Base-by-base conservation (phyloP, 2,888 invertebrate genomes). In the Drosophila hamatofila region DNA sequence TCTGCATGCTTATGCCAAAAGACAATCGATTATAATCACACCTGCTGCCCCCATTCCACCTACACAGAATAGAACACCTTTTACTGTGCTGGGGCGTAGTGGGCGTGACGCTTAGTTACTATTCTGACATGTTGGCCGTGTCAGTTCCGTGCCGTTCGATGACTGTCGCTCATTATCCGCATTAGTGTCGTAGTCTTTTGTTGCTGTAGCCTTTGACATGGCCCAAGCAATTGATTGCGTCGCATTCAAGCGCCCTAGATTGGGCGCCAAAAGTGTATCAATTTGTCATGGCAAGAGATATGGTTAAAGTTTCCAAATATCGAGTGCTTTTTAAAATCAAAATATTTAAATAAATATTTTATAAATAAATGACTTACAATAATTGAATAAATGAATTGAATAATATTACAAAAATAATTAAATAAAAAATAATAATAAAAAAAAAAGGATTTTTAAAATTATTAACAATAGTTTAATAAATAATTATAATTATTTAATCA, bases 21-120 rank as follows among this genome's bases (percentile, higher is more conserved):
- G 68, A 82, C 78, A 86, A 89, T 89, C 82, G 89, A 89, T 86
- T 82, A 76, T 62, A 72, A 74, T 78, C 65, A 59, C 74, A 83
- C 83, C 83, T 73, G 62, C 67, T 2, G 9, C 37, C 23, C 51
- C 23, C 23, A 6, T 52, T 41, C 51, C 42, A 9, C 16, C 35
- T 12, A 23, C 9, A 9, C 9, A 33, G 11, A 21, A 30, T 4
- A 18, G 41, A 3, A 49, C 60, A 55, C 61, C 52, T 52, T 59
- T 42, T 42, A 41, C 14, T n/a, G n/a, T 23, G 35, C 16, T 5
- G 27, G 27, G 63, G 44, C 48, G 59, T 33, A 25, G 59, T 60
- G 72, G 80, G 75, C 69, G 67, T 74, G 58, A 21, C 54, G 65
- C 60, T 51, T 56, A 57, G 71, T 67, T 64, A 58, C 49, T 65